phyloP scores from a whole-genome alignment of 2,888 invertebrate genomes.

The Xestia rhomboidea region DNA sequence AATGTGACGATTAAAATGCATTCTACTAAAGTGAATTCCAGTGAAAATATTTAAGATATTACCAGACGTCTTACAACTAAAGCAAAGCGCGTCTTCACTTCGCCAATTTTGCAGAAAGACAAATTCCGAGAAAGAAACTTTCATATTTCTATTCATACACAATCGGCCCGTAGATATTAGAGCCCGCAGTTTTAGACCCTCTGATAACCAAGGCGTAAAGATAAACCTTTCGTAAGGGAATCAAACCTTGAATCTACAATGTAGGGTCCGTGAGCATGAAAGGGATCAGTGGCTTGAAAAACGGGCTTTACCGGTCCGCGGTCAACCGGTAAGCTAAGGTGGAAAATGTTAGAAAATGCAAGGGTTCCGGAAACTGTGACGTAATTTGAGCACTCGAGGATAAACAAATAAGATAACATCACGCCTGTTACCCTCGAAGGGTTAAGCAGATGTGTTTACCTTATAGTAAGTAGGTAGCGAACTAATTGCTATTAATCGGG shows the following conservation, averaged over 20 bases:
- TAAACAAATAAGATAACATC: neutral
- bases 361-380: neutral
- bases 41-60: conserved; percentile 17
- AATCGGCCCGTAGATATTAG: conserved; percentile 46
- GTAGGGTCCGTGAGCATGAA: conserved; percentile 49
- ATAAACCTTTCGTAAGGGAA: conserved; percentile 61
- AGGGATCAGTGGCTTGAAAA: conserved; percentile 63
- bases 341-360: conserved; percentile 43
- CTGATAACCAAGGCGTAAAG: conserved; percentile 65
- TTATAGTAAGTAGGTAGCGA: neutral
- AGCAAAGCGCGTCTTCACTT: conserved; percentile 17
- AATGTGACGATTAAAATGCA: conserved; percentile 56
- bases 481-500: neutral
- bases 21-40: conserved; percentile 24
- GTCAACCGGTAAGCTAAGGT: conserved; percentile 49
- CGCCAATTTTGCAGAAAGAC: conserved; percentile 1
- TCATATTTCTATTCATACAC: conserved; percentile 16
- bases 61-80: neutral
- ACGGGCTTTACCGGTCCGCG: conserved; percentile 30
- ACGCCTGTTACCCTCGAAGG: neutral
- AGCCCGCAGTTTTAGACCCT: conserved; percentile 52
- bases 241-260: conserved; percentile 59
- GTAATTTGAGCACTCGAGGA: conserved; percentile 11
- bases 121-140: conserved; percentile 16
- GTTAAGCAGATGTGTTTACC: neutral